Evolutionary conservation across 2,888 invertebrate genomes (phyloP).

Genomic region (Criorhina ranunculi): DNA sequence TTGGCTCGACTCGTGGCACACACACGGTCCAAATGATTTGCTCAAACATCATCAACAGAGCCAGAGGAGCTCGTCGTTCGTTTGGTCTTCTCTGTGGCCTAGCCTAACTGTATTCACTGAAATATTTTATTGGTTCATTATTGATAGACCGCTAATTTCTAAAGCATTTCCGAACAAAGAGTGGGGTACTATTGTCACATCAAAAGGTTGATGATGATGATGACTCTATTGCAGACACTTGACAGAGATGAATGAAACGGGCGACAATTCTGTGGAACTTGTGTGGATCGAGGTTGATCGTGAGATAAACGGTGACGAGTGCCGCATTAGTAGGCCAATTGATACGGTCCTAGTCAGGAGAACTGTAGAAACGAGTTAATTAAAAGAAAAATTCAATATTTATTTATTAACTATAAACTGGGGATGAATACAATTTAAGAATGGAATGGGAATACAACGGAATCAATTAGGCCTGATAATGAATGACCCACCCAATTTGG

Average conservation of each 20-base stretch:
- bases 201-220: constrained; percentile 13
- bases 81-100: neutral
- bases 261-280: neutral
- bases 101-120: constrained; percentile 35
- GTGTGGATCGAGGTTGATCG: constrained; percentile 34
- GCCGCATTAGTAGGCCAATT: constrained; percentile 27
- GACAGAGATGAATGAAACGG: constrained; percentile 29
- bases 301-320: constrained; percentile 9
- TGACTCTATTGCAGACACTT: constrained; percentile 13
- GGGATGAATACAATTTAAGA: constrained; percentile 1
- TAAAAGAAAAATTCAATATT: constrained; percentile 11
- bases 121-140: constrained; percentile 43
- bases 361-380: constrained; percentile 29
- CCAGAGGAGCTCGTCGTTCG: neutral
- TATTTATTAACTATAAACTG: too few relatives aligned
- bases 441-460: constrained; percentile 1
- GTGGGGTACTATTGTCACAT: neutral
- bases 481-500: neutral
- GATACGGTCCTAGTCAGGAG: constrained; percentile 6
- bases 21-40: constrained; percentile 30
- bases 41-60: constrained; percentile 9
- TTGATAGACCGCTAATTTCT: constrained; percentile 37
- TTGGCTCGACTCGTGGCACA: constrained; percentile 5
- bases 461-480: neutral
- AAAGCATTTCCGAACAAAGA: neutral